Percentiles rank a stretch among this genome's conserved stretches.
Conservation (phyloP, 2,888 invertebrate genomes). For the Folsomia candida region DNA sequence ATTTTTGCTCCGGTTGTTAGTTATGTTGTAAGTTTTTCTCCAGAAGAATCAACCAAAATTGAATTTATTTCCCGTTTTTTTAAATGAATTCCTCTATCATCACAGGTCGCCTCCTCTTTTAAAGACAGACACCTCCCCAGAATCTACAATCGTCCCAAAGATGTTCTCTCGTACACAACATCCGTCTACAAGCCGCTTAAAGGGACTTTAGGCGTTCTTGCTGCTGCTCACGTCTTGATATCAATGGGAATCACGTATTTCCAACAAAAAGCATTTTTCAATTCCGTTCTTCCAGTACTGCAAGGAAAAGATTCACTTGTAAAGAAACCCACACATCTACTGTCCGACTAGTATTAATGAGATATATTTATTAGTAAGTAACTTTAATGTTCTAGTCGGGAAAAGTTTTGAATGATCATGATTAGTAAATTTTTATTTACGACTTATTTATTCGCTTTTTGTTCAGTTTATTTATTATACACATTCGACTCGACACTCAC, state of each 20-base stretch:
- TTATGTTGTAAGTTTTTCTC: constrained; percentile 61
- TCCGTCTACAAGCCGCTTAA: constrained; percentile 26
- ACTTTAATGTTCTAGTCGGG: no score
- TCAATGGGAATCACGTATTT: constrained; percentile 43
- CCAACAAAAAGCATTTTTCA: constrained; percentile 35
- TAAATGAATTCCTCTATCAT: constrained; percentile 19
- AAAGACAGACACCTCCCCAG: constrained; percentile 32
- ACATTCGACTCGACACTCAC: no score
- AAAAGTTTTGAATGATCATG: no score
- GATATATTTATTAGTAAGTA: no score
- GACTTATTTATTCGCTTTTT: no score
- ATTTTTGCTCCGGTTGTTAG: constrained; percentile 62
- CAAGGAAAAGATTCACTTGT: constrained; percentile 7
- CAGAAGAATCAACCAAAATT: background rate
- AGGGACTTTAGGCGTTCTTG: constrained; percentile 14
- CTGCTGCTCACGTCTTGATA: constrained; percentile 33
- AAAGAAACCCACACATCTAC: background rate
- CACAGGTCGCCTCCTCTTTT: constrained; percentile 23
- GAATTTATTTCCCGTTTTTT: no score
- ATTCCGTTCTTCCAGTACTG: constrained; percentile 24
- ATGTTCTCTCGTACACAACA: constrained; percentile 21
- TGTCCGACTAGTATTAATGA: no score
- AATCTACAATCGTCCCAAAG: constrained; percentile 25
- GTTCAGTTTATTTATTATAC: no score
- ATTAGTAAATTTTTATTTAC: no score